Evolutionary conservation across 1,140 invertebrate species (phyloP).

Genomic region (Lucilia cuprina): DNA sequence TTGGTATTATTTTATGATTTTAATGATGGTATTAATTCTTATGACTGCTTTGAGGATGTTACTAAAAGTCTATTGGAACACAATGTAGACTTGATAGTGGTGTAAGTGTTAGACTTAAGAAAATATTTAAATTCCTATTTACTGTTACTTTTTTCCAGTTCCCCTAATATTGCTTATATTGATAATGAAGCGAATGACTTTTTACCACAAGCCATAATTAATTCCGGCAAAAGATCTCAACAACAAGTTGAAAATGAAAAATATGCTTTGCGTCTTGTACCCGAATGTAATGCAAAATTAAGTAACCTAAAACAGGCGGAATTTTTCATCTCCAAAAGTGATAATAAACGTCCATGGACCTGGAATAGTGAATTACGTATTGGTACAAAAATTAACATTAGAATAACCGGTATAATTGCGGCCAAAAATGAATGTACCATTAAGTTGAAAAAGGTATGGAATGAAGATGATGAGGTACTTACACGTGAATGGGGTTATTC

Average conservation of each 20-base stretch:
- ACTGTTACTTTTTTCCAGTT: background rate
- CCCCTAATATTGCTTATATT: slow-evolving; percentile 51
- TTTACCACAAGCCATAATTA: slow-evolving; percentile 48
- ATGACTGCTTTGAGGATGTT: slow-evolving; percentile 42
- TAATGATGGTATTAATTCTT: slow-evolving; percentile 45
- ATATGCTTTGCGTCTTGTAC: slow-evolving; percentile 47
- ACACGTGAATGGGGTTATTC: slow-evolving; percentile 47
- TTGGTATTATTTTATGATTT: slow-evolving; percentile 56
- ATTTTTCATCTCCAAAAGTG: slow-evolving; percentile 42
- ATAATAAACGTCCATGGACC: slow-evolving; percentile 49
- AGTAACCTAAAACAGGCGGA: slow-evolving; percentile 53
- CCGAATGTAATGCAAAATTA: slow-evolving; percentile 49
- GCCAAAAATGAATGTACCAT: slow-evolving; percentile 54
- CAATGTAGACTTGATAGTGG: slow-evolving; percentile 51
- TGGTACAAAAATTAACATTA: slow-evolving; percentile 48
- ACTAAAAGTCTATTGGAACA: slow-evolving; percentile 38
- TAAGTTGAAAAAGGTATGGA: slow-evolving; percentile 53
- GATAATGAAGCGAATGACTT: slow-evolving; percentile 45
- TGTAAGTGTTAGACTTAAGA: slow-evolving; percentile 40
- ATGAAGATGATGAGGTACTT: slow-evolving; percentile 45
- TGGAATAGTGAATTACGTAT: slow-evolving; percentile 53
- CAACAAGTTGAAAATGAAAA: slow-evolving; percentile 49
- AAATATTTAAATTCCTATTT: too few species aligned
- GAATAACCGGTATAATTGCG: slow-evolving; percentile 52
- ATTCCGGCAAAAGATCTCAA: slow-evolving; percentile 29